Evolutionary conservation across 2,888 invertebrate genomes (phyloP).

Genomic region (Cosmopolites sordidus): DNA sequence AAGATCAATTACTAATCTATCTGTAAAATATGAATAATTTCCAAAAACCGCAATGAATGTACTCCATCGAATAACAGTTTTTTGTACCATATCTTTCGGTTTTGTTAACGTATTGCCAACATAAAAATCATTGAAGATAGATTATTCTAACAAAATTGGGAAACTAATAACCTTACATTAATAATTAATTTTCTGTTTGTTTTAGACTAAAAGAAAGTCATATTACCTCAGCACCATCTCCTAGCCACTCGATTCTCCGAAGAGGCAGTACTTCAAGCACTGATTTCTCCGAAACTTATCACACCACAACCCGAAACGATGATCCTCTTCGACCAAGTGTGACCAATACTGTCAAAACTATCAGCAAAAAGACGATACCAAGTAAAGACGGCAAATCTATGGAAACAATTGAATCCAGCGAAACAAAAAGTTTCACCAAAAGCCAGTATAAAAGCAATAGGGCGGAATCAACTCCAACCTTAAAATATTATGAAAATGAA

Average conservation of each 20-base stretch:
- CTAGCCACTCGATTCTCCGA: slow-evolving; percentile 49
- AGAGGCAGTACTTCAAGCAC: slow-evolving; percentile 66
- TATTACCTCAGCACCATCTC: slow-evolving; percentile 44
- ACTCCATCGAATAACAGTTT: too few species aligned
- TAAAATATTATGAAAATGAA: slow-evolving; percentile 57
- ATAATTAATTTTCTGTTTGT: too few species aligned
- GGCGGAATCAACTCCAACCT: slow-evolving; percentile 31
- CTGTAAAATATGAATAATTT: too few species aligned
- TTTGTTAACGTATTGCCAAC: too few species aligned
- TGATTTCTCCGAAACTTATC: slow-evolving; percentile 68
- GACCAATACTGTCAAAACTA: slow-evolving; percentile 67
- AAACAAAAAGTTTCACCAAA: slow-evolving; percentile 66
- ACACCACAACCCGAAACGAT: slow-evolving; percentile 63
- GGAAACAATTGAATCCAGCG: slow-evolving; percentile 67
- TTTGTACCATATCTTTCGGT: too few species aligned
- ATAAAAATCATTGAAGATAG: too few species aligned
- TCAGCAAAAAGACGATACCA: slow-evolving; percentile 65
- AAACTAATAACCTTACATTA: too few species aligned
- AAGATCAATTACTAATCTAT: too few species aligned
- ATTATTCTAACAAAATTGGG: too few species aligned
- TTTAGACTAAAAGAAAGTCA: slow-evolving; percentile 39
- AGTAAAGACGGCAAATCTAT: slow-evolving; percentile 59
- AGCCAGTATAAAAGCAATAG: slow-evolving; percentile 43
- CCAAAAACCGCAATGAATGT: too few species aligned
- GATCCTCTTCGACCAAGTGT: slow-evolving; percentile 65